Percentiles rank a stretch among this genome's conserved stretches.
These are phyloP conservation scores for Thermophis baileyi DNA, from an alignment of 2,113 vertebrate genomes.

Conservation along the genomic window DNA sequence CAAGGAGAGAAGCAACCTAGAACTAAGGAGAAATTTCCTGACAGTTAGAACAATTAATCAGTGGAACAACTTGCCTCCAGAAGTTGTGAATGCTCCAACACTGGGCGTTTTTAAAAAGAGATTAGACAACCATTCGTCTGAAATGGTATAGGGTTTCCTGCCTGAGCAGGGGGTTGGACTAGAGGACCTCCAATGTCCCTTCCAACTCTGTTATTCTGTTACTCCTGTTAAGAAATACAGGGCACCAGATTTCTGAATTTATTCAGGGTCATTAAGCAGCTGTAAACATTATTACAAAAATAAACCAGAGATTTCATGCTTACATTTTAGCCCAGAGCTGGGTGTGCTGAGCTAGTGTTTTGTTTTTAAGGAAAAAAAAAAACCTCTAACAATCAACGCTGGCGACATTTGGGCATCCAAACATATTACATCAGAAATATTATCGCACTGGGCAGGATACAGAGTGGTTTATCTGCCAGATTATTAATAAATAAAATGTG, in stretches of 20 bases:
- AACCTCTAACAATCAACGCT: slow-evolving; percentile 74
- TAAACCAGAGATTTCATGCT: slow-evolving; percentile 84
- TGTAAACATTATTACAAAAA: slow-evolving; percentile 86
- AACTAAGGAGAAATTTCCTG: no score
- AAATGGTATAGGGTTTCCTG: no score
- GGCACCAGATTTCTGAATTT: slow-evolving; percentile 77
- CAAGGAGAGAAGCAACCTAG: no score
- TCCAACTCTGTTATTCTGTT: no score
- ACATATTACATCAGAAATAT: slow-evolving; percentile 78
- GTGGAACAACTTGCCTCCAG: no score
- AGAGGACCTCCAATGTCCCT: no score
- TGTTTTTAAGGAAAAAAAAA: slow-evolving; percentile 62
- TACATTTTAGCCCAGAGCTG: slow-evolving; percentile 82
- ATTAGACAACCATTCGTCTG: no score
- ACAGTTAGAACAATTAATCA: no score
- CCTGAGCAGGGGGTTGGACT: no score
- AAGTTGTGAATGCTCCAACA: no score
- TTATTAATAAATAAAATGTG: slow-evolving; percentile 70
- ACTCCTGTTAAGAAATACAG: slow-evolving; percentile 74
- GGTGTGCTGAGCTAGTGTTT: slow-evolving; percentile 78
- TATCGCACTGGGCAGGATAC: slow-evolving; percentile 74
- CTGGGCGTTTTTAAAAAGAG: no score
- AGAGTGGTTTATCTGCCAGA: slow-evolving; percentile 75
- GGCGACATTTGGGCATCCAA: slow-evolving; percentile 78
- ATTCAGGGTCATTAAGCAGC: slow-evolving; percentile 85